Evolutionary conservation across 37 sponge, comb jelly and placozoan species (phyloP).

Genomic region (Ephydatia muelleri): DNA sequence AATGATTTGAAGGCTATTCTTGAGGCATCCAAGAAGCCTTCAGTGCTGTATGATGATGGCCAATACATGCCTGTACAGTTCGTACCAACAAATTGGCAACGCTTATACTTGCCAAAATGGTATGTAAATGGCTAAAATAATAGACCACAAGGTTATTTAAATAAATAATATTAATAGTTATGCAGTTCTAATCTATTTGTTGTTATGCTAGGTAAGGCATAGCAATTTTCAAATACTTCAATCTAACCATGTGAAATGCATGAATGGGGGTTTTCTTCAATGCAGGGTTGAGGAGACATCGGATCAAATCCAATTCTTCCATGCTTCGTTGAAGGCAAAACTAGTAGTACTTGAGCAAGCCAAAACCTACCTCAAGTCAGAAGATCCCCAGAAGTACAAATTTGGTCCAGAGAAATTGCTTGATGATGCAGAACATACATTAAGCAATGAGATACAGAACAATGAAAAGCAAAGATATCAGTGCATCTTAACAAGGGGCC

Average conservation of each 20-base stretch:
- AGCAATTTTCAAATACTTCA: background rate
- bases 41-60: conserved; percentile 5
- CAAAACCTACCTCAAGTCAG: background rate
- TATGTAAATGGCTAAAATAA: too few species aligned
- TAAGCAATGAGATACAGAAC: background rate
- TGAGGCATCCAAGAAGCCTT: conserved; percentile 3
- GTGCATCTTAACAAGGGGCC: background rate
- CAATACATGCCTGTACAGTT: conserved; percentile 33
- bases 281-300: background rate
- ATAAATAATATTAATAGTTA: too few species aligned
- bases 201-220: too few species aligned
- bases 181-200: too few species aligned
- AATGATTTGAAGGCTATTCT: conserved; percentile 30
- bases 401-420: background rate
- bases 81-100: conserved; percentile 36
- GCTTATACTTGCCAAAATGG: background rate
- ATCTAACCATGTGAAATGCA: background rate
- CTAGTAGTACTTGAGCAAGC: background rate
- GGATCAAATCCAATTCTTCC: background rate
- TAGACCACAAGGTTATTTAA: too few species aligned
- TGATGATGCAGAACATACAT: background rate
- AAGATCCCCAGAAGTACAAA: background rate
- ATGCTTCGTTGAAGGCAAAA: background rate
- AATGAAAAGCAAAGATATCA: background rate
- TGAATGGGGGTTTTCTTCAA: background rate